Base-by-base conservation (phyloP, 1,140 invertebrate species). In the Drosophila navojoa region DNA sequence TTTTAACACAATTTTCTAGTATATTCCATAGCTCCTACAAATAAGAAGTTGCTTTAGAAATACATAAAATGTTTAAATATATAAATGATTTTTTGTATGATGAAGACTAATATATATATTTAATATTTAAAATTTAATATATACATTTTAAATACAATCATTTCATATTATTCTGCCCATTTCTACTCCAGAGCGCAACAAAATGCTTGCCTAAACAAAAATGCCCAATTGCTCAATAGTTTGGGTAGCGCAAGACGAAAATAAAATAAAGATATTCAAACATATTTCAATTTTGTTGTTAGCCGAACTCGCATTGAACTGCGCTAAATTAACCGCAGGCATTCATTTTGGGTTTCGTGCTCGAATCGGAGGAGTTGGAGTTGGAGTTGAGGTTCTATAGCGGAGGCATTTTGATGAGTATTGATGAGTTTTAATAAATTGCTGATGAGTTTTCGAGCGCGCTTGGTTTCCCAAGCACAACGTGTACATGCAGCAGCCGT, bases 401-500 rank as follows among this genome's bases (percentile, higher is more conserved):
- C 47, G 42, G 52, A 57, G 57, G 67, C 72, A 78, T 78, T 79
- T 79, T 90, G 87, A 90, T 90, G 87, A 90, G 87, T 90, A 90
- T 90, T 90, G 87, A 90, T 90, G 87, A 87, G 84, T 89, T 89
- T 87, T 84, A 89, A 89, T 89, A 89, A 89, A 89, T 89, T 89
- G 84, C 85, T 80, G 84, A 89, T 89, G 84, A 89, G 79, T 89
- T 76, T 76, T 66, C 62, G 67, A 63, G 69, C 79, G 69, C 71
- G 60, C 49, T 71, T 55, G 32, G 32, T 75, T 76, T 76, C 73
- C 69, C 73, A 76, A 75, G 66, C 66, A 50, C 49, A 61, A 47
- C 58, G n/a, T 19, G 44, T 45, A 52, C 50, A 61, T 45, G 25
- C 44, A 52, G 15, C 15, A 59, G 13, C 15, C 29, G 45, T 11